phyloP scores from a whole-genome alignment of 2,888 invertebrate species.

The Diogma glabrata region DNA sequence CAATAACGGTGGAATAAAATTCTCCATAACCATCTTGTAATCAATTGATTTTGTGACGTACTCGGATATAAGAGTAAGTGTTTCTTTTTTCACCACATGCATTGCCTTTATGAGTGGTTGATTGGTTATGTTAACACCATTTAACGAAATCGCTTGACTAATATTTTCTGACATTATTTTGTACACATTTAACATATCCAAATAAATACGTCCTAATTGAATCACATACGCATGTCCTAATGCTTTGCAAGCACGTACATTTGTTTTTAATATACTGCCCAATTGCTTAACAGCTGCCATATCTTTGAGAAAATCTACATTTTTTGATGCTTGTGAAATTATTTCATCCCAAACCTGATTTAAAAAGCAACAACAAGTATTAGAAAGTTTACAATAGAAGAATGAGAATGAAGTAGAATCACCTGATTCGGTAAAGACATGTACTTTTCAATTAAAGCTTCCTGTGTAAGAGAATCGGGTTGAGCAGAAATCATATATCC shows the following conservation, averaged over 20 bases:
- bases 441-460: slow-evolving; percentile 90
- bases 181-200: slow-evolving; percentile 99
- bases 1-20: slow-evolving; percentile 92
- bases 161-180: slow-evolving; percentile 96
- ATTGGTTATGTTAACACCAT: slow-evolving; percentile 94
- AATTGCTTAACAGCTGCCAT: slow-evolving; percentile 94
- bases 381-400: not conserved
- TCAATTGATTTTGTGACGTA: slow-evolving; percentile 92
- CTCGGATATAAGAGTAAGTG: slow-evolving; percentile 88
- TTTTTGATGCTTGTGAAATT: slow-evolving; percentile 91
- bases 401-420: not conserved
- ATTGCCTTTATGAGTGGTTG: slow-evolving; percentile 96
- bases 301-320: slow-evolving; percentile 92
- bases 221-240: slow-evolving; percentile 92
- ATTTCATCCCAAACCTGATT: slow-evolving; percentile 82
- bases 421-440: slow-evolving; percentile 96
- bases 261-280: slow-evolving; percentile 96
- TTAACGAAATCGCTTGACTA: slow-evolving; percentile 81
- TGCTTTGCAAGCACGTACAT: slow-evolving; percentile 97
- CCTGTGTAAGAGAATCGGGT: slow-evolving; percentile 80
- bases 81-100: slow-evolving; percentile 98
- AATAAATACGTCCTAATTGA: slow-evolving; percentile 90
- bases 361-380: slow-evolving; percentile 24
- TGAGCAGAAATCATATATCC: slow-evolving; percentile 98
- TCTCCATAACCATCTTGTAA: slow-evolving; percentile 86